Conservation (phyloP, 1,140 invertebrate genomes). For the Psix sp. region DNA sequence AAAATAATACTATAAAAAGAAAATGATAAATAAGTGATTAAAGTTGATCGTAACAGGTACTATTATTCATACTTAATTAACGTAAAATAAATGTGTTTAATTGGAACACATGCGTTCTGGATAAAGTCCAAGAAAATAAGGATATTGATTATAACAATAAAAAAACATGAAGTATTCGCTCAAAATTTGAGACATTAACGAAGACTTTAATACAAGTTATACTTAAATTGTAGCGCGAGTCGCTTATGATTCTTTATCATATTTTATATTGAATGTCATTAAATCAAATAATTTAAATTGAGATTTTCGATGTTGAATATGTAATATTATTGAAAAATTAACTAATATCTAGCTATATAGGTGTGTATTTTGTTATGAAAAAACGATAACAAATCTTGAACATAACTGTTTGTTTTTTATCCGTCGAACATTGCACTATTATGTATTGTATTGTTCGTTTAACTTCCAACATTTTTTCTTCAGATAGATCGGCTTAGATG, state of each 20-base stretch:
- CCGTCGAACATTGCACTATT: slow-evolving; percentile 26
- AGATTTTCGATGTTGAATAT: slow-evolving; percentile 53
- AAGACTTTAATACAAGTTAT: slow-evolving; percentile 70
- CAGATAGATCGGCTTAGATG: no score
- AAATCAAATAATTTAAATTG: no score
- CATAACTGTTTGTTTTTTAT: slow-evolving; percentile 13
- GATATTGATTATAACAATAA: slow-evolving; percentile 64
- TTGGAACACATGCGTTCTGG: slow-evolving; percentile 57
- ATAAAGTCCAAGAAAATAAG: slow-evolving; percentile 59
- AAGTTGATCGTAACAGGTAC: slow-evolving; percentile 23
- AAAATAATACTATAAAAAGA: slow-evolving; percentile 20
- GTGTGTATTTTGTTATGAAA: slow-evolving; percentile 51
- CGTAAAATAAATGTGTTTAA: slow-evolving; percentile 59
- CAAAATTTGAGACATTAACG: slow-evolving; percentile 71
- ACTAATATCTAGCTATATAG: slow-evolving; percentile 51
- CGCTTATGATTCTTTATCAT: slow-evolving; percentile 56
- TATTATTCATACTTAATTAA: slow-evolving; percentile 45
- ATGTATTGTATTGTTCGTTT: no score
- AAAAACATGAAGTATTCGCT: slow-evolving; percentile 44
- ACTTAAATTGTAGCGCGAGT: slow-evolving; percentile 61
- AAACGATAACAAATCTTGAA: slow-evolving; percentile 32
- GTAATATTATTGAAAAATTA: slow-evolving; percentile 52
- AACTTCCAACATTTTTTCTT: slow-evolving; percentile 1
- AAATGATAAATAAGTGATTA: slow-evolving; percentile 24
- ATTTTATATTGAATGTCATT: slow-evolving; percentile 54